Percentiles rank a stretch among this genome's conserved stretches.
Evolutionary conservation across 2,888 invertebrate genomes (phyloP).

Genomic region (Drosophila paranaensis): DNA sequence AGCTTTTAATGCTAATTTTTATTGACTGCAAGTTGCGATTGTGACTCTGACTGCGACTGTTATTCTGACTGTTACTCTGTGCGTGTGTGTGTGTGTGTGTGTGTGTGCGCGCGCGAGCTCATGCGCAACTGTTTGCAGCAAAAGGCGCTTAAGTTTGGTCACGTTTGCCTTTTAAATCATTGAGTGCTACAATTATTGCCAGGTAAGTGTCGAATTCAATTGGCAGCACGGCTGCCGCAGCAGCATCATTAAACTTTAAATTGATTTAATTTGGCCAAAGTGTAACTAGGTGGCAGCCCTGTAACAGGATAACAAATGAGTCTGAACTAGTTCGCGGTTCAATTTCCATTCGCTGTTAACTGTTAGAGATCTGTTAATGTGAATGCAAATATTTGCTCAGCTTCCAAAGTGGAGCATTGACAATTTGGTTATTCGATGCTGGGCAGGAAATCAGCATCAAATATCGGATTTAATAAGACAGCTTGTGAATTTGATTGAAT

Average conservation of each 20-base stretch:
- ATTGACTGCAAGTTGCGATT: constrained; percentile 47
- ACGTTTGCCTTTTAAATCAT: constrained; percentile 48
- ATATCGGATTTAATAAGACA: constrained; percentile 59
- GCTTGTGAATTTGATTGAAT: constrained; percentile 41
- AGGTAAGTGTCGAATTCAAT: constrained; percentile 47
- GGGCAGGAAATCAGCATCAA: constrained; percentile 60
- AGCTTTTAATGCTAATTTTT: constrained; percentile 59
- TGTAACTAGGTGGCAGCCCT: constrained; percentile 10
- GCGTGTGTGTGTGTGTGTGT: constrained; percentile 10
- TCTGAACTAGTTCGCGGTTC: constrained; percentile 1
- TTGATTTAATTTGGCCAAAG: constrained; percentile 5
- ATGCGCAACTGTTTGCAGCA: constrained; percentile 29
- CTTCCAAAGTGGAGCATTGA: constrained; percentile 31
- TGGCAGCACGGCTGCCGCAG: constrained; percentile 10
- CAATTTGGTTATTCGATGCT: constrained; percentile 61
- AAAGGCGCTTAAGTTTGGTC: constrained; percentile 44
- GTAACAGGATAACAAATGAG: constrained; percentile 3
- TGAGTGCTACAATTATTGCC: constrained; percentile 39
- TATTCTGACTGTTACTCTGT: neutral
- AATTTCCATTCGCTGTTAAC: neutral
- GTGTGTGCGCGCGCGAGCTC: constrained; percentile 12
- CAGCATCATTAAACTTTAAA: constrained; percentile 16
- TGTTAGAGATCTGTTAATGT: neutral
- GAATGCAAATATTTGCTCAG: constrained; percentile 13
- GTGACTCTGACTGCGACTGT: neutral